Evolutionary conservation across 2,797 vertebrate genomes (phyloP).

Genomic region (Hydrophis major): DNA sequence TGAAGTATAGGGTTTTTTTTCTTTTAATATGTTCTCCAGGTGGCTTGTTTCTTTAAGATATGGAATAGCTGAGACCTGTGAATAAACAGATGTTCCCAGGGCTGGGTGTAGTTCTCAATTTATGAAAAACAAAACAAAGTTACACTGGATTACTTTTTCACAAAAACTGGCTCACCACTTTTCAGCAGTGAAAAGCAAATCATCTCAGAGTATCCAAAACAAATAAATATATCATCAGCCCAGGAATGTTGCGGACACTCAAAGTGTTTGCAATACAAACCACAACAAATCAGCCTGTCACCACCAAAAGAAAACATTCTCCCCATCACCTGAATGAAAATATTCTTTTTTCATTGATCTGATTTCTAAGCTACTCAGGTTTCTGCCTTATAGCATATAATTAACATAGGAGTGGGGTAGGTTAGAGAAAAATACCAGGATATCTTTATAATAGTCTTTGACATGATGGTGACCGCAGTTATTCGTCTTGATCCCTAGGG

Average conservation of each 20-base stretch:
- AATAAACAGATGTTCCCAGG: neutral
- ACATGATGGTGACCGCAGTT: neutral
- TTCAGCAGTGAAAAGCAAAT: conserved; percentile 41
- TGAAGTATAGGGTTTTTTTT: neutral
- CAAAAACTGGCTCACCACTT: conserved; percentile 27
- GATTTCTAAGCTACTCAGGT: conserved; percentile 24
- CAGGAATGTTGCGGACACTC: conserved; percentile 41
- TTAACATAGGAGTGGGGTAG: conserved; percentile 1
- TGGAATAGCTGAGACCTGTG: neutral
- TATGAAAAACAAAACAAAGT: conserved; percentile 24
- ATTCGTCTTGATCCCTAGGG: conserved; percentile 1
- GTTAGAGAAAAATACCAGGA: neutral
- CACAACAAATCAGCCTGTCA: conserved; percentile 51
- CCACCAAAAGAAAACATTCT: conserved; percentile 51
- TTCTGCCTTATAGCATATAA: conserved; percentile 16
- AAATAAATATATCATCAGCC: conserved; percentile 42
- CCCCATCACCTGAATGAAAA: conserved; percentile 38
- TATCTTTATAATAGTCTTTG: conserved; percentile 23
- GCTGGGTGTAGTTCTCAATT: neutral
- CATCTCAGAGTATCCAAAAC: conserved; percentile 27
- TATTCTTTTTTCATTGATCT: conserved; percentile 29
- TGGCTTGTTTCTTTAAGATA: neutral
- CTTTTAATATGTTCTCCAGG: neutral
- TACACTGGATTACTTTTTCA: conserved; percentile 30
- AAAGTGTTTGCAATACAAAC: conserved; percentile 47